phyloP scores from a whole-genome alignment of 2,113 vertebrate species.

The Misgurnus anguillicaudatus region DNA sequence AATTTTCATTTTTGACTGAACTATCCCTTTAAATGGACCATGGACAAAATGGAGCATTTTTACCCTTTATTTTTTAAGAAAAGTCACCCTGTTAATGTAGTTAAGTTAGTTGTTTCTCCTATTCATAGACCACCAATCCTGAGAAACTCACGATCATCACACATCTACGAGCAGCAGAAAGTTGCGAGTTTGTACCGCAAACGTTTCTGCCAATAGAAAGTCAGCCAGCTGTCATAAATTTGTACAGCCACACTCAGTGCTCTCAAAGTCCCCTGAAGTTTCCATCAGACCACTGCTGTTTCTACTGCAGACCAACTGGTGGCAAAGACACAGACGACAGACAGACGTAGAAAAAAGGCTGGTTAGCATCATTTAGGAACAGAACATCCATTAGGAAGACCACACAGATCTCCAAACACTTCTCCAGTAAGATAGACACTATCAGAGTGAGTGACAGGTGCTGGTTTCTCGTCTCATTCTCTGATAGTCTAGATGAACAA shows the following conservation, averaged over 20 bases:
- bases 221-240: not conserved
- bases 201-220: not conserved
- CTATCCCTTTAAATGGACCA: too few relatives aligned
- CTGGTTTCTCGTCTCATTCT: constrained; percentile 28
- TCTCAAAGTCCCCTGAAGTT: not conserved
- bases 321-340: constrained; percentile 1
- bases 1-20: too few relatives aligned
- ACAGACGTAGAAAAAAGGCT: not conserved
- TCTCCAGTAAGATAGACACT: constrained; percentile 37
- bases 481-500: constrained; percentile 36
- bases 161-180: not conserved
- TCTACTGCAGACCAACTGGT: not conserved
- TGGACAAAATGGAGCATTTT: too few relatives aligned
- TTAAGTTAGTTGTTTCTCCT: too few relatives aligned
- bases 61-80: too few relatives aligned
- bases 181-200: not conserved
- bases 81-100: too few relatives aligned
- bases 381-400: constrained; percentile 26
- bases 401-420: constrained; percentile 41
- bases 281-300: not conserved
- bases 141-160: not conserved
- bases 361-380: constrained; percentile 20
- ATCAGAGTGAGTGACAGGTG: constrained; percentile 42
- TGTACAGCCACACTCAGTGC: not conserved
- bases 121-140: too few relatives aligned